Evolutionary conservation across 1,140 invertebrate species (phyloP).

Genomic region (Lethrus apterus): DNA sequence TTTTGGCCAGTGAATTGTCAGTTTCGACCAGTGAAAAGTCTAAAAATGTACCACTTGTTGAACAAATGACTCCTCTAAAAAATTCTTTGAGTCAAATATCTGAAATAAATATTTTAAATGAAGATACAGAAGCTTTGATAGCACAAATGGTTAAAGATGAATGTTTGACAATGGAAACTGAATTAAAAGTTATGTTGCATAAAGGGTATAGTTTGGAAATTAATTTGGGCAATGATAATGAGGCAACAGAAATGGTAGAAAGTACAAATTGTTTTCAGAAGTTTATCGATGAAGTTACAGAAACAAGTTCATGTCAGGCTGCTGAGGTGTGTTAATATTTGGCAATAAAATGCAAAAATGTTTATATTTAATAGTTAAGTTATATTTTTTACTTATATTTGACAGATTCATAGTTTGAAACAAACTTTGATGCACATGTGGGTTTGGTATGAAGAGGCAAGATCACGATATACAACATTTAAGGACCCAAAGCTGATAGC

Average conservation of each 20-base stretch:
- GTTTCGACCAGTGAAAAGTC: too few relatives aligned
- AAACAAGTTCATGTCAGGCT: slow-evolving; percentile 44
- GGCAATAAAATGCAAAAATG: too few relatives aligned
- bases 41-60: too few relatives aligned
- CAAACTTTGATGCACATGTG: slow-evolving; percentile 53
- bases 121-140: slow-evolving; percentile 29
- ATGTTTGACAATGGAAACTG: slow-evolving; percentile 55
- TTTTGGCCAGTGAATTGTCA: too few relatives aligned
- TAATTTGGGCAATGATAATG: slow-evolving; percentile 47
- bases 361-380: neutral
- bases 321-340: too few relatives aligned
- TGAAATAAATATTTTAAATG: slow-evolving; percentile 34
- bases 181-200: slow-evolving; percentile 51
- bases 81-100: neutral
- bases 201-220: slow-evolving; percentile 43
- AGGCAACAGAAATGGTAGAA: slow-evolving; percentile 44
- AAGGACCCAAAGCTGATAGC: slow-evolving; percentile 49
- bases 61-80: too few relatives aligned
- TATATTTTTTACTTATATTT: neutral
- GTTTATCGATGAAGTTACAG: slow-evolving; percentile 48
- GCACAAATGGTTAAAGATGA: slow-evolving; percentile 43
- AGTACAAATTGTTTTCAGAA: slow-evolving; percentile 39
- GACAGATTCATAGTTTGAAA: slow-evolving; percentile 46
- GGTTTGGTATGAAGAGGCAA: slow-evolving; percentile 55
- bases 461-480: slow-evolving; percentile 42